Percentiles rank a stretch among this genome's conserved stretches.
Conservation (phyloP, 1,140 invertebrate species). For the Aphelenchoides fujianensis region DNA sequence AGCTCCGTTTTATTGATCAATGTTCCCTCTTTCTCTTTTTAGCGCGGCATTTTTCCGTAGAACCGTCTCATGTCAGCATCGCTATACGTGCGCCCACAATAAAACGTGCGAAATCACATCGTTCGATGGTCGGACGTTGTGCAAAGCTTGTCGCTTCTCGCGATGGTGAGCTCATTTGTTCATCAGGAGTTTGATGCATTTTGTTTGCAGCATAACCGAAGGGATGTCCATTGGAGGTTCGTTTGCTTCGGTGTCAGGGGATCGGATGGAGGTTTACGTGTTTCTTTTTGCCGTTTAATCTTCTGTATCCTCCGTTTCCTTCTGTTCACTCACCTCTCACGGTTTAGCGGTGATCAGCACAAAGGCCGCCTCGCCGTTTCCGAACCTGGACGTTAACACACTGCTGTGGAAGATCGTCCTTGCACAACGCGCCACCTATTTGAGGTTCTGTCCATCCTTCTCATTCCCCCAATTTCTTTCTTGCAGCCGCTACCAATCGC, state of each 20-base stretch:
- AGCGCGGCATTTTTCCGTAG: neutral
- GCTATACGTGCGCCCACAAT: neutral
- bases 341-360: no score
- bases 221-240: neutral
- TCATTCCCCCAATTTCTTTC: no score
- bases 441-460: no score
- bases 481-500: neutral
- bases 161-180: no score
- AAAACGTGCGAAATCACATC: slow-evolving; percentile 4
- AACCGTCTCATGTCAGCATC: neutral
- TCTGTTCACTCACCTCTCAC: no score
- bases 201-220: slow-evolving; percentile 4
- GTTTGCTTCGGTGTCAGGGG: neutral
- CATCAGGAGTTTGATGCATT: no score
- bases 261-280: neutral
- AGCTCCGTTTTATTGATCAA: neutral
- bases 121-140: neutral
- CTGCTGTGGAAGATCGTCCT: neutral
- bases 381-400: neutral
- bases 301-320: neutral
- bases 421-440: neutral
- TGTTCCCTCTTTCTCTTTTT: no score
- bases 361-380: neutral
- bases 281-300: neutral
- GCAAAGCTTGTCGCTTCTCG: slow-evolving; percentile 8